Evolutionary conservation across 1,140 invertebrate genomes (phyloP).

Genomic region (Mycetomoellerius zeteki): DNA sequence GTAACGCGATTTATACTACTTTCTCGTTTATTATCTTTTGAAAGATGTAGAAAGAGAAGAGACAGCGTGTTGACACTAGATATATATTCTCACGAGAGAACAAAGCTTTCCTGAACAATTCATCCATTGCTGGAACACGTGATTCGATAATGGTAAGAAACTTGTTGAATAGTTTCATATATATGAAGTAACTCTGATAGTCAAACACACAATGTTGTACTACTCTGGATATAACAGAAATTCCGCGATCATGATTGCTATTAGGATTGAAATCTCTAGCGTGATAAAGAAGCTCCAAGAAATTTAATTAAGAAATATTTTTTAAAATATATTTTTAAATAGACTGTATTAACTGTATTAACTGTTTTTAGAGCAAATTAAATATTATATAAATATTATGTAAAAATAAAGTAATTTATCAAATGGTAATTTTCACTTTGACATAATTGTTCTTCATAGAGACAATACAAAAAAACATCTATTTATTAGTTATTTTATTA

Average conservation of each 20-base stretch:
- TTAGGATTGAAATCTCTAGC: not conserved
- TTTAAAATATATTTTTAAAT: not conserved
- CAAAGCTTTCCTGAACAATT: conserved; percentile 26
- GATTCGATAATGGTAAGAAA: conserved; percentile 36
- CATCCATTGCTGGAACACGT: conserved; percentile 23
- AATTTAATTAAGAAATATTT: conserved; percentile 9
- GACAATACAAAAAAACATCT: not conserved
- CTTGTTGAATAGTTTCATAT: conserved; percentile 55
- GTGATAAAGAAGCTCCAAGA: not conserved
- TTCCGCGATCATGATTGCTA: not conserved
- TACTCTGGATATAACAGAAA: not conserved
- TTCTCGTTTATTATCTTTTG: not conserved
- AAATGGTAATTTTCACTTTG: not conserved
- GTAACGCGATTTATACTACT: not conserved
- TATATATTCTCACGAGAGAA: conserved; percentile 16
- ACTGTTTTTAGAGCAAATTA: not conserved
- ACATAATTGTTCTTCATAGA: not conserved
- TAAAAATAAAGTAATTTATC: not conserved
- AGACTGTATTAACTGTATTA: not conserved
- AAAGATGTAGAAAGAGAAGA: conserved; percentile 8
- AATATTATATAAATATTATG: not conserved
- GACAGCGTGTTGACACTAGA: not conserved
- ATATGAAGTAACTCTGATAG: conserved; percentile 41
- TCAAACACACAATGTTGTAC: conserved; percentile 5
- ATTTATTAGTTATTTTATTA: not conserved